Evolutionary conservation across 2,888 invertebrate genomes (phyloP).

Genomic region (Heteromurus nitidus): DNA sequence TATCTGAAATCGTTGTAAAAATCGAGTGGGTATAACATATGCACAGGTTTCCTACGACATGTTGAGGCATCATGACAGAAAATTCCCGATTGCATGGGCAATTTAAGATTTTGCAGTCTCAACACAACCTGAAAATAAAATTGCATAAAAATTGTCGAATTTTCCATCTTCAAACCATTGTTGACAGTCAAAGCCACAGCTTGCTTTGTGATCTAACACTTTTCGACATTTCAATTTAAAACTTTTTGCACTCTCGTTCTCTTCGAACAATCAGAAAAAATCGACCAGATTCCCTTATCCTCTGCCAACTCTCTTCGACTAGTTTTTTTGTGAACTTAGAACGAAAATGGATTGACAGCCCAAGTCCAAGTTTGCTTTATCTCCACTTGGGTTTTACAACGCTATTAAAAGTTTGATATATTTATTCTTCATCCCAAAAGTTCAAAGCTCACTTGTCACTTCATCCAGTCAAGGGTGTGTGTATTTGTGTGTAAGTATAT

Average conservation of each 20-base stretch:
- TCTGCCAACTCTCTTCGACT: background rate
- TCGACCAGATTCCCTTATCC: background rate
- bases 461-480: no score
- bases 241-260: background rate
- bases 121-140: no score
- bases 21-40: no score
- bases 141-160: no score
- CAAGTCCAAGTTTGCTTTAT: background rate
- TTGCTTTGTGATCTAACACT: conserved; percentile 22
- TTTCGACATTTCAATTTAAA: conserved; percentile 53
- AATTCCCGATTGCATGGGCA: no score
- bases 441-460: no score
- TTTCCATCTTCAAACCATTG: conserved; percentile 3
- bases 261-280: background rate
- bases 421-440: conserved; percentile 10
- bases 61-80: no score
- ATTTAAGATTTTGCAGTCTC: no score
- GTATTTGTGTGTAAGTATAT: no score
- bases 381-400: conserved; percentile 27
- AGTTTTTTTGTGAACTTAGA: no score
- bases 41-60: no score
- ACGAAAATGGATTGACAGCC: background rate
- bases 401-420: conserved; percentile 45
- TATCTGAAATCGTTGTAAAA: no score
- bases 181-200: conserved; percentile 10